Percentiles rank a stretch among this genome's conserved stretches.
Evolutionary conservation across 2,797 vertebrate genomes (phyloP).

Genomic region (Miichthys miiuy): DNA sequence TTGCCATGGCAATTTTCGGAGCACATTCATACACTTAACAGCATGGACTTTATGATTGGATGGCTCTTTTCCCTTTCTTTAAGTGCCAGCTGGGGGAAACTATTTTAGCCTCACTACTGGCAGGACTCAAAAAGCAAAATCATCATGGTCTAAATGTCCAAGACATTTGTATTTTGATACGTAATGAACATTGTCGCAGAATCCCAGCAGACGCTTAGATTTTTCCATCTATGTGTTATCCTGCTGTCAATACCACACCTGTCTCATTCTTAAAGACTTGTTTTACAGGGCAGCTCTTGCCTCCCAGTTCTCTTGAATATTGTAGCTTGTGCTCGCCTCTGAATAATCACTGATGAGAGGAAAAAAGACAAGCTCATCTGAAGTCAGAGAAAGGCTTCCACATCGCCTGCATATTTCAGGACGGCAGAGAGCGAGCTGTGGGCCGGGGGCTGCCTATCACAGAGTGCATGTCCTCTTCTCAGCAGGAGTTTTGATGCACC

Average conservation of each 20-base stretch:
- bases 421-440: constrained; percentile 6
- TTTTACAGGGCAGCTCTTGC: constrained; percentile 3
- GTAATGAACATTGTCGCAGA: not conserved
- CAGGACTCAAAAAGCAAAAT: not conserved
- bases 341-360: constrained; percentile 18
- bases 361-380: constrained; percentile 20
- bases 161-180: not conserved
- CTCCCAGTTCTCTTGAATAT: not conserved
- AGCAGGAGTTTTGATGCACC: constrained; percentile 19
- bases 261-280: not conserved
- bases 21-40: not conserved
- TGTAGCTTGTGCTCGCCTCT: not conserved
- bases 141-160: not conserved
- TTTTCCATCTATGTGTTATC: not conserved
- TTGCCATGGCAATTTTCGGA: not conserved
- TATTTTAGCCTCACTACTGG: not conserved
- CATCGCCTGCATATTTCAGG: constrained; percentile 40
- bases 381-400: constrained; percentile 30
- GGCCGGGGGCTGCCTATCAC: constrained; percentile 37
- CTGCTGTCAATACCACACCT: not conserved
- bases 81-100: not conserved
- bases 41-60: not conserved
- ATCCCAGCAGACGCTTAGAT: not conserved
- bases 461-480: constrained; percentile 22
- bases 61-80: not conserved